A percentile compares a stretch with the other conserved stretches of the same genome.
These are phyloP conservation scores for Pyralis farinalis DNA, from an alignment of 2,888 invertebrate species.

Conservation along the genomic window DNA sequence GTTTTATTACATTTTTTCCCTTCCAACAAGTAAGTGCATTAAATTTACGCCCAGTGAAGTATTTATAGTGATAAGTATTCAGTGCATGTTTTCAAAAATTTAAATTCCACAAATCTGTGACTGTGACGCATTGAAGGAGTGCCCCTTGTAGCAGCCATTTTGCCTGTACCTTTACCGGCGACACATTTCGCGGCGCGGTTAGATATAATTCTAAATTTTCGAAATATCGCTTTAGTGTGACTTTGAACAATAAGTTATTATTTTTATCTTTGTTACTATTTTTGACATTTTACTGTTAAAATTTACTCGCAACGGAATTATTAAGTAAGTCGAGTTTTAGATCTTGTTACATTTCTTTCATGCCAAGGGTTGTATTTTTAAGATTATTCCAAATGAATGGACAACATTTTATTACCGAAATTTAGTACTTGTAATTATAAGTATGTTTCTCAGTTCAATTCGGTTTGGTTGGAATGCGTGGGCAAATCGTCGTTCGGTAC, in stretches of 20 bases:
- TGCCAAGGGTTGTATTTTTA: constrained; percentile 49
- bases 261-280: too few relatives aligned
- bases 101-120: constrained; percentile 56
- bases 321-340: constrained; percentile 51
- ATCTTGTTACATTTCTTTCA: constrained; percentile 41
- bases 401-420: not conserved
- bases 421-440: too few relatives aligned
- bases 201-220: constrained; percentile 44
- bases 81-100: constrained; percentile 46
- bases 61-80: constrained; percentile 40
- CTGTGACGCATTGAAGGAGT: constrained; percentile 84
- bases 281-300: constrained; percentile 13
- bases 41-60: constrained; percentile 54
- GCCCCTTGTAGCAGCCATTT: constrained; percentile 81
- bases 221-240: constrained; percentile 23
- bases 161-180: constrained; percentile 71
- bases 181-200: constrained; percentile 76
- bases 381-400: constrained; percentile 23
- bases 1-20: constrained; percentile 77
- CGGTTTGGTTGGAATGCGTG: constrained; percentile 28
- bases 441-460: constrained; percentile 6
- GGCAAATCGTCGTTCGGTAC: constrained; percentile 29
- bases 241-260: not conserved
- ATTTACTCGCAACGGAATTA: constrained; percentile 19
- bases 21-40: constrained; percentile 79